Evolutionary conservation across 2,797 vertebrate species (phyloP).

Genomic region (Sternotherus odoratus): DNA sequence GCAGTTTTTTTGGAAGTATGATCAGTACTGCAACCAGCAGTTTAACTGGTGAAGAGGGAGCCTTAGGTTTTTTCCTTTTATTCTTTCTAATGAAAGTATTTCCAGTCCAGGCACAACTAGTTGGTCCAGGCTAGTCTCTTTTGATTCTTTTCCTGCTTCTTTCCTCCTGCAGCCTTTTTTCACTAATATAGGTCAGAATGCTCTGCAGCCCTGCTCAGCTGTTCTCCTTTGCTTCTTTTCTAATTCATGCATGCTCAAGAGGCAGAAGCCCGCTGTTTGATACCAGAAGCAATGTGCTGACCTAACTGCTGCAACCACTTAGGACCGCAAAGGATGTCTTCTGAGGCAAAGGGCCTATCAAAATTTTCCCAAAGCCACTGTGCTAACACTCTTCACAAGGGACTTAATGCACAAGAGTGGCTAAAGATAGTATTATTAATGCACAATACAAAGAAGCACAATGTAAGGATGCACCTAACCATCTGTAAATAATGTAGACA

Average conservation of each 20-base stretch:
- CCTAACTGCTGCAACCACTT: not conserved
- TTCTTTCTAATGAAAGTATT: constrained; percentile 69
- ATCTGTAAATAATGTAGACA: not conserved
- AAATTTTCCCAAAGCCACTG: fast-evolving
- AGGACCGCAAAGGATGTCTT: fast-evolving
- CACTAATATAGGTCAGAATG: constrained; percentile 72
- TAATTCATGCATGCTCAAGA: not conserved
- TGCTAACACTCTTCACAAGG: fast-evolving
- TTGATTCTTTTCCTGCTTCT: constrained; percentile 57
- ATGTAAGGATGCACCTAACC: fast-evolving
- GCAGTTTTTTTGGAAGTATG: not conserved
- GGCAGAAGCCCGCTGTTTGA: not conserved
- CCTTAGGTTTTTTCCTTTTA: constrained; percentile 12
- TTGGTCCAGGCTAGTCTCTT: constrained; percentile 70
- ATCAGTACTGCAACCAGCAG: not conserved
- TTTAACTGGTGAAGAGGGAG: constrained; percentile 62
- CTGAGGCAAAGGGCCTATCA: not conserved
- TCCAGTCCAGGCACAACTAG: constrained; percentile 62
- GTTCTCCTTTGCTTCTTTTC: constrained; percentile 25
- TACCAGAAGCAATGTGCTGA: not conserved
- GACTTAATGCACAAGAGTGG: not conserved
- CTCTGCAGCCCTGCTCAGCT: constrained; percentile 46
- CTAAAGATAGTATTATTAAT: not conserved
- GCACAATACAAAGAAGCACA: not conserved
- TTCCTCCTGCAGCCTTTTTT: constrained; percentile 59